phyloP scores from a whole-genome alignment of 2,113 vertebrate species.

The Halcyon malimbica region DNA sequence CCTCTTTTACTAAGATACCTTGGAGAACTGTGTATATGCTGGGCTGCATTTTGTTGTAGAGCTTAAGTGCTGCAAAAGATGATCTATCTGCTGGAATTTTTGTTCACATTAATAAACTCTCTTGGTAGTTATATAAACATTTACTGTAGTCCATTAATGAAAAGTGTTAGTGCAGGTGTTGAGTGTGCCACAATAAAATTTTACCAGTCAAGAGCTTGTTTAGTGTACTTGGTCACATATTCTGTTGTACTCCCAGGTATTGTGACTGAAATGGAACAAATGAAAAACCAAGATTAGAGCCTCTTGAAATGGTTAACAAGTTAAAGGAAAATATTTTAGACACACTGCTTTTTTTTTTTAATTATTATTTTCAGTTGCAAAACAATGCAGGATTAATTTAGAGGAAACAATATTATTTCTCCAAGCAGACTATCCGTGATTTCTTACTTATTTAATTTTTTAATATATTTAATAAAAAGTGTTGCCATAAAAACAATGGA shows the following conservation, averaged over 20 bases:
- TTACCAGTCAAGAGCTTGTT: slow-evolving; percentile 25
- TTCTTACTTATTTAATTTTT: not conserved
- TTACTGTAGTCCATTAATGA: slow-evolving; percentile 45
- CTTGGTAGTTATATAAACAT: slow-evolving; percentile 51
- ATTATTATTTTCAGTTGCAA: not conserved
- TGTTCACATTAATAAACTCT: slow-evolving; percentile 40
- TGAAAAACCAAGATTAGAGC: not conserved
- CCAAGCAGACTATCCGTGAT: not conserved
- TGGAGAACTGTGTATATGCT: not conserved
- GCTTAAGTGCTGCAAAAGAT: slow-evolving; percentile 45
- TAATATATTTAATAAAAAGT: slow-evolving; percentile 25
- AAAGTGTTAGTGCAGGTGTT: slow-evolving; percentile 46
- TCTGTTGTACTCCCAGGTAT: slow-evolving; percentile 1
- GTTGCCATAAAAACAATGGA: slow-evolving; percentile 47
- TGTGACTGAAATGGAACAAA: not conserved
- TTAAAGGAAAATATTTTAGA: not conserved
- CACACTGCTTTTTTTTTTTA: not conserved
- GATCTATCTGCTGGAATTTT: slow-evolving; percentile 24
- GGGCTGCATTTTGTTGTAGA: slow-evolving; percentile 1
- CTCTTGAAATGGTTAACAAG: slow-evolving; percentile 5
- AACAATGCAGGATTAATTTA: slow-evolving; percentile 3
- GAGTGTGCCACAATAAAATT: slow-evolving; percentile 37
- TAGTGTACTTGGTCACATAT: not conserved
- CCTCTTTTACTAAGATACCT: not conserved
- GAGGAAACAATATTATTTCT: not conserved